A percentile compares a stretch with the other conserved stretches of the same genome.
These are phyloP conservation scores for Gobio occitaniae DNA, from an alignment of 2,797 vertebrate genomes.

Conservation along the genomic window DNA sequence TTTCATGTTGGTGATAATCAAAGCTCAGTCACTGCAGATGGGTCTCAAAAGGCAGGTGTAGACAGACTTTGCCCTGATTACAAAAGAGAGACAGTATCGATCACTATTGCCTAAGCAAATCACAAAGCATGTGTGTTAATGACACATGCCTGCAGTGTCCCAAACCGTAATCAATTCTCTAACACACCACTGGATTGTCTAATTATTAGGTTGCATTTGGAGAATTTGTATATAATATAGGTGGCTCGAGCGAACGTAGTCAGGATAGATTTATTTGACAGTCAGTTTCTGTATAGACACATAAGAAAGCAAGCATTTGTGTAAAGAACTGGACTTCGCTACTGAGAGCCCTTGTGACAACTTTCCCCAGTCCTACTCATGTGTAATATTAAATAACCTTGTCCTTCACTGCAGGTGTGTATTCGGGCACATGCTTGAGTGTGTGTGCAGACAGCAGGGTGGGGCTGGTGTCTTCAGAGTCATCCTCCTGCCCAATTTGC, in stretches of 20 bases:
- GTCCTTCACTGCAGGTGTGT: slow-evolving; percentile 39
- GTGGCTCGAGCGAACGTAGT: neutral
- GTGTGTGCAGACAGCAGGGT: slow-evolving; percentile 40
- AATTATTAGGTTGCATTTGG: neutral
- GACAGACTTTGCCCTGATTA: neutral
- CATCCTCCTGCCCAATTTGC: slow-evolving; percentile 45
- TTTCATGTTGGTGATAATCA: neutral
- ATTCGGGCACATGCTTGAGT: slow-evolving; percentile 46
- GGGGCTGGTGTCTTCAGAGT: slow-evolving; percentile 38
- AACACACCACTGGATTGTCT: neutral
- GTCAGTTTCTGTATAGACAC: neutral
- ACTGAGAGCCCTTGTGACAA: neutral
- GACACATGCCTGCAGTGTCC: neutral
- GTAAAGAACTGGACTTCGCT: neutral
- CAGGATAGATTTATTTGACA: no score
- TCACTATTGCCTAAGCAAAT: neutral
- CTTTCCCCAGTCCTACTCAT: neutral
- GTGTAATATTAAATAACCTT: neutral
- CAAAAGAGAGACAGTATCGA: neutral
- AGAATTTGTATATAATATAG: neutral
- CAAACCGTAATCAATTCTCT: neutral
- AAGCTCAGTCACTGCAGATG: neutral
- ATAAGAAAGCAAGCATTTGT: neutral
- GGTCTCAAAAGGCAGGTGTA: neutral
- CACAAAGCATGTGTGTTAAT: neutral